Evolutionary conservation across 2,888 invertebrate genomes (phyloP), one percentile per base, ranked within the genome.

Genomic region (Bombyx huttoni): DNA sequence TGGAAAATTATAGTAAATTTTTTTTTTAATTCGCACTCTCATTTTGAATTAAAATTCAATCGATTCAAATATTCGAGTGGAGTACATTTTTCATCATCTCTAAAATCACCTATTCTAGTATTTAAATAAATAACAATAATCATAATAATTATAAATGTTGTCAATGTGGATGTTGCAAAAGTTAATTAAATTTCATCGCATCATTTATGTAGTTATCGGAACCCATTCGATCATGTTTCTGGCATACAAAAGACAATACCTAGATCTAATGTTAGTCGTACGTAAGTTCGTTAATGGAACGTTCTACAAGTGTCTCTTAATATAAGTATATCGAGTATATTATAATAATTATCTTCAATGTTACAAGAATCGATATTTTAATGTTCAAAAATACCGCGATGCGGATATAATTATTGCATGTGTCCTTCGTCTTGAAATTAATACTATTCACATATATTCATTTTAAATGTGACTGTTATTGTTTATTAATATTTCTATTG

Each of bases 221-320:
- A 75, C 80, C 81, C 83, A 81, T 84, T 75, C 61, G 63, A 79
- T 81, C 79, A 80, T 74, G 69, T 78, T 76, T 86, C 82, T 80
- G 84, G 83, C 84, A 88, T 86, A 83, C 83, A 84, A 89, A 89
- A 88, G 89, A 89, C 89, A 89, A 89, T 89, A 89, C 89, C 87
- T 89, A 89, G 89, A 80, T 87, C 83, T 89, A 89, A 87, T 78
- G 78, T 87, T 88, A 87, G 87, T 71, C 70, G 80, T 85, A 85
- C 77, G 83, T 86, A 85, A 85, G 82, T 79, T 81, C 83, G 81
- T 85, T 77, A 80, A 79, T 55, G 84, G 82, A 84, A 81, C 78
- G 86, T 86, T 88, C 83, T 87, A 87, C 85, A 83, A 84, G 79
- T 86, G 83, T 87, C 83, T 85, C 79, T 78, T 80, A 79, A 73